Conservation (phyloP, 2,797 vertebrate species). For the Leptatherina wallacei region DNA sequence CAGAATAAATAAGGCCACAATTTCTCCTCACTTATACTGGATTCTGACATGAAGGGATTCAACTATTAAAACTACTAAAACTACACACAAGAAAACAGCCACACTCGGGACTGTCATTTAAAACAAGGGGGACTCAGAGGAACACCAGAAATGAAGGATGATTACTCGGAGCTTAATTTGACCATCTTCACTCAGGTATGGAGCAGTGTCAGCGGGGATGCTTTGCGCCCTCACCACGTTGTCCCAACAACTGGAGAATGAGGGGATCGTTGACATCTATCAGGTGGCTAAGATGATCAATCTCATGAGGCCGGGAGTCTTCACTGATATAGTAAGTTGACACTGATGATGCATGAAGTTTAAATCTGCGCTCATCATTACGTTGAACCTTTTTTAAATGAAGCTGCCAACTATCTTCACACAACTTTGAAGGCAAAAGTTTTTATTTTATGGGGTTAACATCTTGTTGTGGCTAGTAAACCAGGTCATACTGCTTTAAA, state of each 20-base stretch:
- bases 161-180: conserved; percentile 7
- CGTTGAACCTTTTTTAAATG: not conserved
- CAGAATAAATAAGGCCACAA: conserved; percentile 12
- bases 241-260: conserved; percentile 97
- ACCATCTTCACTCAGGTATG: conserved; percentile 83
- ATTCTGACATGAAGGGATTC: conserved; percentile 1
- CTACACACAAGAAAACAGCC: not conserved
- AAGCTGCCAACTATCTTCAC: not conserved
- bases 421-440: not conserved
- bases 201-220: conserved; percentile 95
- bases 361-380: not conserved
- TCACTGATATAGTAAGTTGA: conserved; percentile 96
- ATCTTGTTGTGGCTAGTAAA: conserved; percentile 16
- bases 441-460: not conserved
- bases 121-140: not conserved
- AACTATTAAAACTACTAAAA: not conserved
- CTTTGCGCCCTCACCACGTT: conserved; percentile 96
- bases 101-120: not conserved
- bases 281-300: conserved; percentile 99
- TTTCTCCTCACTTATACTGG: not conserved
- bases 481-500: not conserved
- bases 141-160: not conserved
- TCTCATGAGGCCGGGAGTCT: conserved; percentile 98
- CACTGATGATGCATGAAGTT: not conserved
- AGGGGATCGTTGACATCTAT: conserved; percentile 96